phyloP scores from a whole-genome alignment of 2,797 vertebrate genomes.

The Cuculus canorus region DNA sequence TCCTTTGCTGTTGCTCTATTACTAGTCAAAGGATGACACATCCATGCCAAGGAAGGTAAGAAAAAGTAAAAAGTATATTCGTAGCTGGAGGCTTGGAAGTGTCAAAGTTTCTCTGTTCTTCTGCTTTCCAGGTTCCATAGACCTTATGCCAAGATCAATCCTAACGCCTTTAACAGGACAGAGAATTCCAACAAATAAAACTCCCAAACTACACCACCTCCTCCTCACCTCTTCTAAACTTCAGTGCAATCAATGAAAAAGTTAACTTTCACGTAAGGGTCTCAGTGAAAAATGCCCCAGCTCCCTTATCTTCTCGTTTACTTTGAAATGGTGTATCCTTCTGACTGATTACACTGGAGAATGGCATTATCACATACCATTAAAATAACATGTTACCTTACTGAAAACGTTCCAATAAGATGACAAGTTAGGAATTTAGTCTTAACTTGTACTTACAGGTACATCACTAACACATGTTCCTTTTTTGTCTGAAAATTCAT shows the following conservation, averaged over 20 bases:
- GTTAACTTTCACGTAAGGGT: not conserved
- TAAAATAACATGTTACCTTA: not conserved
- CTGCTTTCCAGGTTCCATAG: not conserved
- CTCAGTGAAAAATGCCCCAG: not conserved
- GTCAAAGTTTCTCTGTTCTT: not conserved
- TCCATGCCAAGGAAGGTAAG: not conserved
- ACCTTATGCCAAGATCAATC: not conserved
- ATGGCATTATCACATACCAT: not conserved
- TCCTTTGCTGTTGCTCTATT: not conserved
- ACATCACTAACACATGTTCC: not conserved
- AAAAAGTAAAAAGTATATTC: not conserved
- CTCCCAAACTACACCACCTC: not conserved
- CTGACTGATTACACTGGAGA: conserved; percentile 4
- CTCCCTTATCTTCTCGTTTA: not conserved
- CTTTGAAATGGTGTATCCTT: not conserved
- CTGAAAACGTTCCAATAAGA: conserved; percentile 35
- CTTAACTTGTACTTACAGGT: conserved; percentile 42
- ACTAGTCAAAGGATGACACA: not conserved
- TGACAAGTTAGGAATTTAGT: not conserved
- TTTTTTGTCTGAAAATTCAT: not conserved
- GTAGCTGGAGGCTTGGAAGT: not conserved
- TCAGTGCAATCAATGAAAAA: conserved; percentile 34
- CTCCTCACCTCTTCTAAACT: conserved; percentile 37
- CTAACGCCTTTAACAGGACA: conserved; percentile 1
- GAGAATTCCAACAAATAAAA: conserved; percentile 28